A percentile compares a stretch with the other conserved stretches of the same genome.
Evolutionary conservation across 2,888 invertebrate genomes (phyloP).

Genomic region (Caenorhabditis afra): DNA sequence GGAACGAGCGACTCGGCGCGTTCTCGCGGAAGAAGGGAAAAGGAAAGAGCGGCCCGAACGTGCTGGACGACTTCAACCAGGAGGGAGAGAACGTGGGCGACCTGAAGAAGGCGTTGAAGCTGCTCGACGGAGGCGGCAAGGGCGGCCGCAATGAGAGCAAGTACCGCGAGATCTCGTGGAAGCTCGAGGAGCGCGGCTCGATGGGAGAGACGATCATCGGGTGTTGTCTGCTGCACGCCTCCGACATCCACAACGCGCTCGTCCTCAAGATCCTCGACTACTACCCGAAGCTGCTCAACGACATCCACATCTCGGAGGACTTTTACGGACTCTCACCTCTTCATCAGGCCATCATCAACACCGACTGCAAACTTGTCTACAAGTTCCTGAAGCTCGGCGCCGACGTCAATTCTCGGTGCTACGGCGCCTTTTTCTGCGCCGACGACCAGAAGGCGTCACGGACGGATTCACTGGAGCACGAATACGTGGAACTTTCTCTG

Average conservation of each 20-base stretch:
- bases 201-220: slow-evolving; percentile 94
- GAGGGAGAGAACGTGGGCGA: slow-evolving; percentile 70
- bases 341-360: slow-evolving; percentile 98
- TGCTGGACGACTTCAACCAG: slow-evolving; percentile 73
- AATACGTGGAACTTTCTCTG: slow-evolving; percentile 89
- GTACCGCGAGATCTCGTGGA: slow-evolving; percentile 84
- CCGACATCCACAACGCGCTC: slow-evolving; percentile 91
- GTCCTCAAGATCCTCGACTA: slow-evolving; percentile 92
- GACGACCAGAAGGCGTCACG: slow-evolving; percentile 96
- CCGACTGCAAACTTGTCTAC: slow-evolving; percentile 97
- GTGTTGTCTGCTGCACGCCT: slow-evolving; percentile 86
- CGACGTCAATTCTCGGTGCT: slow-evolving; percentile 87
- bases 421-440: slow-evolving; percentile 95
- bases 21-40: slow-evolving; percentile 77
- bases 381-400: slow-evolving; percentile 93
- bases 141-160: slow-evolving; percentile 81
- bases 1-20: slow-evolving; percentile 82
- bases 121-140: slow-evolving; percentile 70
- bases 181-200: slow-evolving; percentile 67
- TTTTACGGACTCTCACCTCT: slow-evolving; percentile 88
- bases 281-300: slow-evolving; percentile 95
- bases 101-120: slow-evolving; percentile 75
- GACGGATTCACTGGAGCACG: slow-evolving; percentile 90
- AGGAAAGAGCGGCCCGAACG: slow-evolving; percentile 74
- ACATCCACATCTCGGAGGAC: slow-evolving; percentile 95